Evolutionary conservation across 2,888 invertebrate genomes (phyloP), one percentile per base, ranked within the genome.

Genomic region (Lasius fuliginosus): DNA sequence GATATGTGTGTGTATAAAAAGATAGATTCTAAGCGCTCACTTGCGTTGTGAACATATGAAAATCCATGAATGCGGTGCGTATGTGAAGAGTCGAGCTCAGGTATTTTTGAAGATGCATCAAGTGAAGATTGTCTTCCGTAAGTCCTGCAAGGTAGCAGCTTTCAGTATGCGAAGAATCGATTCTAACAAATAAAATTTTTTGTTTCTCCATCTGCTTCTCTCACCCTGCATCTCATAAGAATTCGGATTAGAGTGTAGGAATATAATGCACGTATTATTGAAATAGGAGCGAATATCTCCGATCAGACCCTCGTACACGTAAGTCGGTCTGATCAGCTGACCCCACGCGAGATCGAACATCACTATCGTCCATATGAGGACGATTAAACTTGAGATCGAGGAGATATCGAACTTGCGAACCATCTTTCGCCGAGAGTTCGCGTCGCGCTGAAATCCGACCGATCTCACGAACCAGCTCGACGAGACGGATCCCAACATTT

Each of bases 221-320:
- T 89, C 88, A 94, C 94, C 93, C 84, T 92, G 89, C 12, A 86
- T 71, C 40, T 90, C 87, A 40, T 91, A 87, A 1, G 92, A 67
- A 36, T 83, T 67, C 12, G 75, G 1, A 15, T 90, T 87, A 0
- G 90, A 91, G 60, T 94, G 93, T 58, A 95, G 86, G 0, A 94
- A 87, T 77, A 95, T 92, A n/a, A 94, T 92, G 75, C 94, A 94
- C 8, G 94, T 94, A 56, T 93, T 95, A 83, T 95, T 94, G 60
- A 94, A 95, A 53, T 92, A 90, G 60, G 92, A 92, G 84, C 93
- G 94, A 1, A 94, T 87, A 1, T 90, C 91, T 42, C 89, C 85
- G 33, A 94, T 92, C 15, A 95, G 58, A 9, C 83, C 60, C 79
- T 92, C 58, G 68, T 95, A 95, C 12, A 93, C 87, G 18, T 86